phyloP scores from a whole-genome alignment of 2,113 vertebrate genomes.

The Aegotheles bennettii region DNA sequence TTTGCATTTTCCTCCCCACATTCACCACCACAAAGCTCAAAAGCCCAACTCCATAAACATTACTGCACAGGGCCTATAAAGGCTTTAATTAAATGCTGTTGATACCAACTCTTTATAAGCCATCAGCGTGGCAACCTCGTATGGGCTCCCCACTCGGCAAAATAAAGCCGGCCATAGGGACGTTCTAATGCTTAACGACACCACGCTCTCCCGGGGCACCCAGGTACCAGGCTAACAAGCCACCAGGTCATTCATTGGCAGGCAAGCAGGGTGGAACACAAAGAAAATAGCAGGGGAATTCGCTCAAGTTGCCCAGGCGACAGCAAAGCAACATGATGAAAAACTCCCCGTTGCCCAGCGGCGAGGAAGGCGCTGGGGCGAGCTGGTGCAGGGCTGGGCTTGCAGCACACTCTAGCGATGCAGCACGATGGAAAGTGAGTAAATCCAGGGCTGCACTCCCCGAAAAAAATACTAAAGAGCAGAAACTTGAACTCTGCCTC shows the following conservation, averaged over 20 bases:
- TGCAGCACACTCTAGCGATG: slow-evolving; percentile 88
- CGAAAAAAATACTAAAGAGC: neutral
- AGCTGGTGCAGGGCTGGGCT: slow-evolving; percentile 39
- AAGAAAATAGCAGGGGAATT: slow-evolving; percentile 70
- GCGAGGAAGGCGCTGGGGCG: neutral
- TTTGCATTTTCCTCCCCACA: neutral
- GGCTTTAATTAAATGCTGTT: slow-evolving; percentile 59
- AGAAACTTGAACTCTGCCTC: neutral
- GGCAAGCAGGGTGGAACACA: slow-evolving; percentile 43
- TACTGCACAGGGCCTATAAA: neutral
- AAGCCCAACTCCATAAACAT: slow-evolving; percentile 9
- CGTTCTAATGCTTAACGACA: neutral
- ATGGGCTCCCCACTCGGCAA: slow-evolving; percentile 25
- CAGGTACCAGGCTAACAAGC: slow-evolving; percentile 51
- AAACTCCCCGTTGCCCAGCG: slow-evolving; percentile 38
- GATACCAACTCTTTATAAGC: slow-evolving; percentile 52
- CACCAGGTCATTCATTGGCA: slow-evolving; percentile 49
- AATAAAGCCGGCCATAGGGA: slow-evolving; percentile 16
- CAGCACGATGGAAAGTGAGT: neutral
- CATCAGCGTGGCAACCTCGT: neutral
- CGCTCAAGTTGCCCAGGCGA: slow-evolving; percentile 65
- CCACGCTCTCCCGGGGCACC: slow-evolving; percentile 20
- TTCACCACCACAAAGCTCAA: slow-evolving; percentile 3
- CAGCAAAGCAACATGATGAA: slow-evolving; percentile 60
- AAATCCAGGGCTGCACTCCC: neutral